Evolutionary conservation across 2,113 vertebrate genomes (phyloP).

Genomic region (Addax nasomaculatus): DNA sequence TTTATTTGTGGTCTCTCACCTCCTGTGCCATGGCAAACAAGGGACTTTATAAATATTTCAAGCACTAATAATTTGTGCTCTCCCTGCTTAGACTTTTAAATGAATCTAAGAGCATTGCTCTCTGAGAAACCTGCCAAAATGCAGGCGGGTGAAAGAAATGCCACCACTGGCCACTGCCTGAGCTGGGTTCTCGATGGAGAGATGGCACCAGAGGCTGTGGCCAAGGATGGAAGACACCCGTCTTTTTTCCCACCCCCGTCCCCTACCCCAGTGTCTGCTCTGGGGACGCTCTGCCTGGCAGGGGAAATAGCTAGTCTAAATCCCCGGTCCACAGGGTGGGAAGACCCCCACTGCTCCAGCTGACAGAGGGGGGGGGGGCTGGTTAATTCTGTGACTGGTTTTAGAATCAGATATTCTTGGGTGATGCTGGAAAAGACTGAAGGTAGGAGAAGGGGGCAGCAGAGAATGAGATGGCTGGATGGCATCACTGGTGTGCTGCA

Average conservation of each 20-base stretch:
- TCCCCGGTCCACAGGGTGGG: accelerated
- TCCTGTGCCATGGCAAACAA: slow-evolving; percentile 46
- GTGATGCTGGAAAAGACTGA: not conserved
- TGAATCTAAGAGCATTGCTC: slow-evolving; percentile 60
- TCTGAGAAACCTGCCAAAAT: slow-evolving; percentile 13
- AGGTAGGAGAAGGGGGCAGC: not conserved
- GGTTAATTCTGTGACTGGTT: not conserved
- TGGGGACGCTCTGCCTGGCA: not conserved
- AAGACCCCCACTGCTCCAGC: not conserved
- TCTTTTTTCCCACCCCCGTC: accelerated
- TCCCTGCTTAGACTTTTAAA: slow-evolving; percentile 72
- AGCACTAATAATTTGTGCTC: slow-evolving; percentile 66
- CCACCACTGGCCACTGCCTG: not conserved
- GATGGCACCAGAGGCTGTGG: not conserved
- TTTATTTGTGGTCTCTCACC: slow-evolving; percentile 60
- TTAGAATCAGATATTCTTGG: not conserved
- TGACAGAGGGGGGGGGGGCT: not conserved
- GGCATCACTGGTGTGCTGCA: not conserved
- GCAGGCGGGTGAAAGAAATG: slow-evolving; percentile 22
- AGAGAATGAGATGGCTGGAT: not conserved
- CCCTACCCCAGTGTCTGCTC: not conserved
- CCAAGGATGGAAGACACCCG: accelerated
- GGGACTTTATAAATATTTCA: slow-evolving; percentile 73
- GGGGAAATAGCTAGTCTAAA: not conserved
- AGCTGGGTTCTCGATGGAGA: not conserved